A percentile compares a stretch with the other conserved stretches of the same genome.
These are phyloP conservation scores for Pituophis catenifer DNA, from an alignment of 2,113 vertebrate species.

Conservation along the genomic window DNA sequence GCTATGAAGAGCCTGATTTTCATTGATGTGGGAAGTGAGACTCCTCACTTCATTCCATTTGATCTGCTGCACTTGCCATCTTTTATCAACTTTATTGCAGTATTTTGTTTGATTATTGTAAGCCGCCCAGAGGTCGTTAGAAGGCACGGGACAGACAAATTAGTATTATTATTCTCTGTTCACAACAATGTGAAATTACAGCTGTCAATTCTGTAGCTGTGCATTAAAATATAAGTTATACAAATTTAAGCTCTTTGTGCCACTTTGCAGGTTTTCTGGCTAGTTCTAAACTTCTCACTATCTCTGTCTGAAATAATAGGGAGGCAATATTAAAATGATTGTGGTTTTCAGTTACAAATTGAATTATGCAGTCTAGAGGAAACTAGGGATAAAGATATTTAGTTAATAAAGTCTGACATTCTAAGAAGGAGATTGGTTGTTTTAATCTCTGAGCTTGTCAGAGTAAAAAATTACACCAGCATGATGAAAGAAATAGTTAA, in stretches of 20 bases:
- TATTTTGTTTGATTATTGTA: not conserved
- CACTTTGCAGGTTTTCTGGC: not conserved
- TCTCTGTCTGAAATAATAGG: not conserved
- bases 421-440: not conserved
- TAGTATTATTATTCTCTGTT: not conserved
- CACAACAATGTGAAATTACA: not conserved
- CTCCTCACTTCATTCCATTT: not conserved
- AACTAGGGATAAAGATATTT: not conserved
- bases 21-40: not conserved
- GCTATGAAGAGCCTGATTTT: not conserved
- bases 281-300: not conserved
- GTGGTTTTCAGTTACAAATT: not conserved
- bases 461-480: not conserved
- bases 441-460: not conserved
- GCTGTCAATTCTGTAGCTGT: not conserved
- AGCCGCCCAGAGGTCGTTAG: not conserved
- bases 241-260: not conserved
- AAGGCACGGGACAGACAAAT: not conserved
- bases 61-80: not conserved
- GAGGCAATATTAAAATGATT: not conserved
- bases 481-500: not conserved
- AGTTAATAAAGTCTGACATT: not conserved
- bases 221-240: not conserved
- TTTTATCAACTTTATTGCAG: not conserved
- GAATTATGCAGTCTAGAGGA: not conserved